phyloP scores from a whole-genome alignment of 2,888 invertebrate genomes.

The Agriopis leucophaearia region DNA sequence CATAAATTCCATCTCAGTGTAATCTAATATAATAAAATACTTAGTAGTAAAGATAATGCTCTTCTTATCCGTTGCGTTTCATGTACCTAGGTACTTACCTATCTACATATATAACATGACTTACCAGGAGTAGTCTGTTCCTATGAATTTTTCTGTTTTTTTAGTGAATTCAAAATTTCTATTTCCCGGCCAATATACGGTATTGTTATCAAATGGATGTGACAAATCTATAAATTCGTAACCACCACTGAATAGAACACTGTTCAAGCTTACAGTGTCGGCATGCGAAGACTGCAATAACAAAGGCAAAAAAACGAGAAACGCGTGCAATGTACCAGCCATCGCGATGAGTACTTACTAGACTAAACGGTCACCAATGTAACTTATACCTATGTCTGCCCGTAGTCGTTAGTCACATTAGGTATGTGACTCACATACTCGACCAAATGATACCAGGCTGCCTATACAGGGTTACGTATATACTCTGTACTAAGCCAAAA shows the following conservation, averaged over 20 bases:
- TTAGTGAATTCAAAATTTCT: conserved; percentile 63
- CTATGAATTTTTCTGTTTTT: conserved; percentile 47
- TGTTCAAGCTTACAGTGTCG: conserved; percentile 51
- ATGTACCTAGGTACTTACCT: neutral
- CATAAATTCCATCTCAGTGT: too few species aligned
- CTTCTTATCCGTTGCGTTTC: too few species aligned
- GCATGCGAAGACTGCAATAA: conserved; percentile 32
- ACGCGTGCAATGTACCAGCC: conserved; percentile 46
- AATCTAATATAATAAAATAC: too few species aligned
- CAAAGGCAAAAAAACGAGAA: conserved; percentile 35
- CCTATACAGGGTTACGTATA: too few species aligned
- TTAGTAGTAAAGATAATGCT: too few species aligned
- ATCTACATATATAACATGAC: conserved; percentile 37
- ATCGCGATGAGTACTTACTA: conserved; percentile 42
- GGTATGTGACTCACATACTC: too few species aligned
- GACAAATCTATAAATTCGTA: conserved; percentile 71
- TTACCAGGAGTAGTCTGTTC: conserved; percentile 61
- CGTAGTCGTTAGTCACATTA: too few species aligned
- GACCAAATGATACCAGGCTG: too few species aligned
- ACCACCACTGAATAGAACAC: conserved; percentile 60
- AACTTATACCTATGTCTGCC: too few species aligned
- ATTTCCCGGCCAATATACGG: conserved; percentile 64
- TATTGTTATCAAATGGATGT: conserved; percentile 63
- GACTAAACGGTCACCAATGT: neutral
- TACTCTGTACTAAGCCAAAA: too few species aligned